Conservation (phyloP, 1,140 invertebrate species). For the Calliopsis andreniformis region DNA sequence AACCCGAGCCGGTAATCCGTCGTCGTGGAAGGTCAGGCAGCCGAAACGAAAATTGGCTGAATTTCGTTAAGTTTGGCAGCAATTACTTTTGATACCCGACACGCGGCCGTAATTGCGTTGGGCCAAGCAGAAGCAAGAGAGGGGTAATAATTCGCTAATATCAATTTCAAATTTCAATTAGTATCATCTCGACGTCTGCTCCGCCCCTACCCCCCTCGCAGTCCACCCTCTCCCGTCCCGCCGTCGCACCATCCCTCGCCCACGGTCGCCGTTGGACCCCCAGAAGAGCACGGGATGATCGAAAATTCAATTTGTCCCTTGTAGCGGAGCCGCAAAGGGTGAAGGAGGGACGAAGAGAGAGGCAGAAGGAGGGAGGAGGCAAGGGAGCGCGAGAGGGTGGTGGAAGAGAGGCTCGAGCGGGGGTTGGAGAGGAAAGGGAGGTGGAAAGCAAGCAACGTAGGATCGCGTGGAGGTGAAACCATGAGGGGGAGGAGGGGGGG, state of each 20-base stretch:
- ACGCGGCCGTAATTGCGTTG: slow-evolving; percentile 78
- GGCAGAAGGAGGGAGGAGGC: slow-evolving; percentile 45
- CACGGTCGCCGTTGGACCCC: slow-evolving; percentile 59
- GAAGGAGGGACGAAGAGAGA: slow-evolving; percentile 56
- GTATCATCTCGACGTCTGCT: slow-evolving; percentile 79
- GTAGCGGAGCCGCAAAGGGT: slow-evolving; percentile 66
- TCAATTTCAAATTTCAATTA: slow-evolving; percentile 83
- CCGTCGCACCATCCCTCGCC: slow-evolving; percentile 2
- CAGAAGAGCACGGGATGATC: slow-evolving; percentile 78
- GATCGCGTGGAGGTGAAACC: not conserved
- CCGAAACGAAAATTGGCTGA: slow-evolving; percentile 67
- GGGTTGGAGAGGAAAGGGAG: not conserved
- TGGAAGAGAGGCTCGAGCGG: not conserved
- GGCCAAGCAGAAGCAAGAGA: slow-evolving; percentile 65
- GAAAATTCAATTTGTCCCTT: slow-evolving; percentile 82
- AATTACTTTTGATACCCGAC: slow-evolving; percentile 78
- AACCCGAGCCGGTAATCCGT: slow-evolving; percentile 42
- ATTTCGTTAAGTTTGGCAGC: slow-evolving; percentile 76
- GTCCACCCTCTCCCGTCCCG: slow-evolving; percentile 29
- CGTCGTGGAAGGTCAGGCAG: slow-evolving; percentile 61
- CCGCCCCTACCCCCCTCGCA: slow-evolving; percentile 43
- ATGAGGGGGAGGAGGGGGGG: not conserved
- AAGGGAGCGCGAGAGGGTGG: slow-evolving; percentile 26
- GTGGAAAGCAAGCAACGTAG: slow-evolving; percentile 14
- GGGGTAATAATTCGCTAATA: slow-evolving; percentile 81